Evolutionary conservation across 1,140 invertebrate genomes (phyloP), one percentile per base, ranked within the genome.

Genomic region (Bombyx mori): DNA sequence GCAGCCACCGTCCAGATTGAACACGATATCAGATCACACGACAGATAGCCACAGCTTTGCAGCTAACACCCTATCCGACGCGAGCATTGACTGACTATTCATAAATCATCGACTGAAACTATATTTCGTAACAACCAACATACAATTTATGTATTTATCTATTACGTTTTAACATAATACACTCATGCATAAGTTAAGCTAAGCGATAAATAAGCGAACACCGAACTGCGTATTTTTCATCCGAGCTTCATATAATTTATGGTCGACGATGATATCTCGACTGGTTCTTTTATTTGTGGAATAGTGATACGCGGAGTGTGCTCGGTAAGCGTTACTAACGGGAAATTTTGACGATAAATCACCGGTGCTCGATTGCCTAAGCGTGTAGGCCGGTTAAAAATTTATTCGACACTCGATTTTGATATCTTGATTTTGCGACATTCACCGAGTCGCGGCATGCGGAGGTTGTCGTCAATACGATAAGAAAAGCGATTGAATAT

Each of bases 331-430:
- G 81, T 84, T 81, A 83, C 82, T 87, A 87, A 87, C 81, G 84
- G 84, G 79, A 82, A 79, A 87, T 85, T 87, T 87, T 85, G 79
- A 82, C 79, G 69, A 87, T 87, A 87, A 85, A 87, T 87, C 83
- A 80, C 75, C 69, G 70, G 79, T 71, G 81, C 76, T 84, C 82
- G 82, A 84, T 87, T 81, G 83, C 81, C 82, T 85, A 85, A 87
- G 82, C 84, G 81, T 71, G 82, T 82, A 82, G 82, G 83, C 74
- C 69, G 72, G 66, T 68, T 71, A 84, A 80, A 84, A 79, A 86
- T 84, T 76, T 82, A 86, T 86, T 82, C 75, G 76, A 78, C 74
- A 76, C 67, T 76, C 71, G 68, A 75, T 68, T 77, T 77, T 83
- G 75, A 84, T 84, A 86, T 84, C 79, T 84, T 79, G 83, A 84